Percentiles rank a stretch among this genome's conserved stretches.
Evolutionary conservation across 2,797 vertebrate genomes (phyloP).

Genomic region (Clarias pachynema): DNA sequence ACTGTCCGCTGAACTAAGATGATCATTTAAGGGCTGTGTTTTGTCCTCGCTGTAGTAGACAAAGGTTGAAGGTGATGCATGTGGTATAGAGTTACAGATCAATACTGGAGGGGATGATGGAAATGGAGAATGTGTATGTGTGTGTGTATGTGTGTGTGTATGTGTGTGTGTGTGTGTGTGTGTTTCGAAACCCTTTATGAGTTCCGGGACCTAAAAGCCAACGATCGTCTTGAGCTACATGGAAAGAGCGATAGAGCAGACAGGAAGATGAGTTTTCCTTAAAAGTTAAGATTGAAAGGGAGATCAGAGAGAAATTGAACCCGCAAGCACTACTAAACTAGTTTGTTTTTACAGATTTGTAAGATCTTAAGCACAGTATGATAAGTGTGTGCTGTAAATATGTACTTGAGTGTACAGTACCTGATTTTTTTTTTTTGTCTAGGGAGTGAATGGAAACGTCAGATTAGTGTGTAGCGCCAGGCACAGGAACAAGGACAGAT

Average conservation of each 20-base stretch:
- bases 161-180: neutral
- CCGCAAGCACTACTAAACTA: neutral
- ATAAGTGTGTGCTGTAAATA: neutral
- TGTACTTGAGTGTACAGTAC: neutral
- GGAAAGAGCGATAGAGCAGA: neutral
- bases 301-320: neutral
- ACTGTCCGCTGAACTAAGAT: neutral
- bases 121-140: neutral
- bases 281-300: neutral
- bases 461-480: neutral
- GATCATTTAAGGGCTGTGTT: conserved; percentile 17
- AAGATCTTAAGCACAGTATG: neutral
- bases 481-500: too few species aligned
- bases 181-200: neutral
- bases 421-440: neutral
- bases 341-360: neutral
- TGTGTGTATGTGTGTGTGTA: neutral
- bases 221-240: neutral
- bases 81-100: conserved; percentile 34
- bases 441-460: neutral
- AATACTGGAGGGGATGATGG: conserved; percentile 25
- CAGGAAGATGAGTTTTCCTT: neutral
- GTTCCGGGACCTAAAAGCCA: conserved; percentile 9
- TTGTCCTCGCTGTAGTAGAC: conserved; percentile 15
- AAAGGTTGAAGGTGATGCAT: neutral